These are phyloP conservation scores for Zaprionus nigranus DNA, from an alignment of 1,140 invertebrate genomes.

Conservation along the genomic window DNA sequence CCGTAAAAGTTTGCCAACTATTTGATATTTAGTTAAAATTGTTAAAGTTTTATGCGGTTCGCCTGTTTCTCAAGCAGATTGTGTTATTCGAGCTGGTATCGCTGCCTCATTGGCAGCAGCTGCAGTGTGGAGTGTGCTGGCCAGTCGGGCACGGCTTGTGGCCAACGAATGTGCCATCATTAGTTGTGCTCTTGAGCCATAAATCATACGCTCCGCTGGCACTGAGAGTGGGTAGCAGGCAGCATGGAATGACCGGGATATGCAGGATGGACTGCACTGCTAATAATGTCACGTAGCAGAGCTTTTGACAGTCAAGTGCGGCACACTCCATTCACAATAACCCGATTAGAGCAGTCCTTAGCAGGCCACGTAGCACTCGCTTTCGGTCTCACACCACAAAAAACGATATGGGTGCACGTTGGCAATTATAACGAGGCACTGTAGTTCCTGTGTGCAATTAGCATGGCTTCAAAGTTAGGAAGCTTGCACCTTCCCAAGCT, in stretches of 20 bases:
- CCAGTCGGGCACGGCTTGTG: constrained; percentile 27
- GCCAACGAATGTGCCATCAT: constrained; percentile 71
- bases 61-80: background rate
- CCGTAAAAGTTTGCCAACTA: constrained; percentile 26
- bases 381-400: too few relatives aligned
- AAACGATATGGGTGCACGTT: background rate
- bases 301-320: constrained; percentile 77
- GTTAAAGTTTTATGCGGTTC: constrained; percentile 27
- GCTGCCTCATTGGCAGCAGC: too few relatives aligned
- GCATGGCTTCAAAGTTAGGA: constrained; percentile 7
- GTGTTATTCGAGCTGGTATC: background rate
- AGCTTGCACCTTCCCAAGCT: too few relatives aligned
- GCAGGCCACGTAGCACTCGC: background rate
- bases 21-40: constrained; percentile 36
- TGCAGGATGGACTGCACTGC: constrained; percentile 65
- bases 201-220: constrained; percentile 63
- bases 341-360: background rate
- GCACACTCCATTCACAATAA: constrained; percentile 37
- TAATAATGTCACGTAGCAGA: constrained; percentile 78
- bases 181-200: constrained; percentile 67
- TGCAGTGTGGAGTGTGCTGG: constrained; percentile 12
- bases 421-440: constrained; percentile 50
- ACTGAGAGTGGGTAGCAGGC: background rate
- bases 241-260: constrained; percentile 5
- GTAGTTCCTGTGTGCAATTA: constrained; percentile 31